Base-by-base conservation (phyloP, 2,888 invertebrate species). In the Cinara cedri region DNA sequence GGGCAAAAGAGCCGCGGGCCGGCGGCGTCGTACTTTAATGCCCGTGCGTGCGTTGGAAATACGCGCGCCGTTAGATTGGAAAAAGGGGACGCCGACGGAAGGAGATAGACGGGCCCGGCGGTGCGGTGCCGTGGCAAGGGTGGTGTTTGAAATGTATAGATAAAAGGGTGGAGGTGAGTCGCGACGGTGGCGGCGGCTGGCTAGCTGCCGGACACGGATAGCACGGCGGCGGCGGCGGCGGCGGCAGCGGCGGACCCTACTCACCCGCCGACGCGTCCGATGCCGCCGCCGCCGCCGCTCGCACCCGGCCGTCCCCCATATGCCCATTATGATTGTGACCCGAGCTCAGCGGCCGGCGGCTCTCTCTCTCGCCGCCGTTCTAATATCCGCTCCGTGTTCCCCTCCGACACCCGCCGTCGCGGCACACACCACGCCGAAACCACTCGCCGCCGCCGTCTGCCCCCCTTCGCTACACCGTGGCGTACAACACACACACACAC, bases 281-380 rank as follows among this genome's bases (percentile, higher is more conserved):
- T 3, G 11, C 19, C 60, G 49, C 57, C 66, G 55, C 19, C 49
- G 14, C 55, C 66, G 55, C 26, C 72, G 19, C 72, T 46, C 49
- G 16, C 44, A 44, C 62, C 62, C 66, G 6, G 19, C 49, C 57
- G 34, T 8, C 57, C 44, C 72, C 68, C 76, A 68, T 78, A 78
- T 68, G 76, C 68, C 75, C 76, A 78, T 78, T 78, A 78, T 57
- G 68, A 76, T 66, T 46, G 76, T 68, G 76, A 76, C 76, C 76
- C 76, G 76, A 66, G 57, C 76, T 66, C 66, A 26, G 76, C 76
- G 42, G 68, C 76, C 55, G 34, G 46, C 76, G 68, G 44, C 72
- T 74, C 62, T 16, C 49, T 60, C 68, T 68, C 51, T 4, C 70
- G 65, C 26, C 75, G 55, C 24, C 76, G 76, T 76, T 76, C 76